Evolutionary conservation across 2,888 invertebrate genomes (phyloP).

Genomic region (Cantharis rustica): DNA sequence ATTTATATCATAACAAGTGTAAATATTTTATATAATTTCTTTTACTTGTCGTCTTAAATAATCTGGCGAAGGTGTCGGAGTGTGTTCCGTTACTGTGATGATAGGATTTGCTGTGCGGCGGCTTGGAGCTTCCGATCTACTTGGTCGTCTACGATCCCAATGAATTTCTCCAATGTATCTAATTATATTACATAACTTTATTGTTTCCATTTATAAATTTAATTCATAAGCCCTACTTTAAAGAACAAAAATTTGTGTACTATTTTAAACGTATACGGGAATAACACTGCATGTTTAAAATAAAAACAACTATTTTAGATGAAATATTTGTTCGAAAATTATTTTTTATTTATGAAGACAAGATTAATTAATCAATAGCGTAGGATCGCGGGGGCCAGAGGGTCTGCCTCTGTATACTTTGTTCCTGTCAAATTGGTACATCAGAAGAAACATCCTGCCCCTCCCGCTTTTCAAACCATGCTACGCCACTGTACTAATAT

Average conservation of each 20-base stretch:
- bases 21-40: neutral
- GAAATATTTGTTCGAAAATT: neutral
- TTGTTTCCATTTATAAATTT: neutral
- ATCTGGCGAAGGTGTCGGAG: constrained; percentile 89
- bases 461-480: too few species aligned
- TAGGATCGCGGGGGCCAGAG: too few species aligned
- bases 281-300: neutral
- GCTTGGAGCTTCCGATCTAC: constrained; percentile 57
- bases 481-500: neutral
- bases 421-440: too few species aligned
- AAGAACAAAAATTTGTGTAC: neutral
- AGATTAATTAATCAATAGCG: neutral
- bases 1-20: neutral
- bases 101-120: constrained; percentile 88
- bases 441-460: too few species aligned
- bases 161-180: constrained; percentile 76
- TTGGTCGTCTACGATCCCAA: constrained; percentile 65
- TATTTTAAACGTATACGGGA: neutral
- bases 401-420: too few species aligned
- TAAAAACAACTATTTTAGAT: neutral
- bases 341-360: neutral
- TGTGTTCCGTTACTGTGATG: constrained; percentile 96
- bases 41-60: constrained; percentile 77
- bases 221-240: neutral
- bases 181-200: neutral